Base-by-base conservation (phyloP, 2,888 invertebrate species). In the Spisula solida region DNA sequence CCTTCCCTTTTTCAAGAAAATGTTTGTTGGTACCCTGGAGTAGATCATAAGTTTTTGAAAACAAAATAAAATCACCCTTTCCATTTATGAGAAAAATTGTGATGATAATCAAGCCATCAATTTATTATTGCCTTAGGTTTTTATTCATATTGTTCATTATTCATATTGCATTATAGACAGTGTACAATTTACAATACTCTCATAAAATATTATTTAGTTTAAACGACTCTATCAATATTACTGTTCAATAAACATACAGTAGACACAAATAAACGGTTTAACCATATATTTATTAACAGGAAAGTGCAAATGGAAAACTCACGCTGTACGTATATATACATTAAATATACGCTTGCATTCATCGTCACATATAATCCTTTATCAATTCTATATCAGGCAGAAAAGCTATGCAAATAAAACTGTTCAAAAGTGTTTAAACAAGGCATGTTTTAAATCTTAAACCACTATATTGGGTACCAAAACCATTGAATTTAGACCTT, bases 361-460 rank as follows among this genome's bases (percentile, higher is more conserved):
- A 20, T 66, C n/a, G 60, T 75, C 75, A 75, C 75, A 78, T 78
- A 79, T 80, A 86, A 83, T 86, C 82, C 55, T 82, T 88, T 86
- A 80, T 88, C 86, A 60, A 79, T 55, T 82, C 70, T 88, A 18
- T 75, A 82, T 75, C 70, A 75, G 10, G 29, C 31, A 79, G 75
- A 86, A 88, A 81, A 88, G 81, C 80, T 56, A 82, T 29, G 48
- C 80, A 86, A 88, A 88, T 82, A 88, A 41, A 82, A 86, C 79
- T 88, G 66, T 88, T 82, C 25, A 82, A 34, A 81, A 86, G 31
- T 86, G 86, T 86, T 86, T 86, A 81, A 86, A 81, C 86, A 86
- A 56, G 81, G 20, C 29, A 34, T 60, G 80, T 81, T 86, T 86
- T 66, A 86, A 86, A 80, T 86, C 86, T 81, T 48, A 80, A 66